Evolutionary conservation across 53 echinoderm and acorn worm genomes (phyloP), one percentile per base, ranked within the genome.

Genomic region (Henricia sp.): DNA sequence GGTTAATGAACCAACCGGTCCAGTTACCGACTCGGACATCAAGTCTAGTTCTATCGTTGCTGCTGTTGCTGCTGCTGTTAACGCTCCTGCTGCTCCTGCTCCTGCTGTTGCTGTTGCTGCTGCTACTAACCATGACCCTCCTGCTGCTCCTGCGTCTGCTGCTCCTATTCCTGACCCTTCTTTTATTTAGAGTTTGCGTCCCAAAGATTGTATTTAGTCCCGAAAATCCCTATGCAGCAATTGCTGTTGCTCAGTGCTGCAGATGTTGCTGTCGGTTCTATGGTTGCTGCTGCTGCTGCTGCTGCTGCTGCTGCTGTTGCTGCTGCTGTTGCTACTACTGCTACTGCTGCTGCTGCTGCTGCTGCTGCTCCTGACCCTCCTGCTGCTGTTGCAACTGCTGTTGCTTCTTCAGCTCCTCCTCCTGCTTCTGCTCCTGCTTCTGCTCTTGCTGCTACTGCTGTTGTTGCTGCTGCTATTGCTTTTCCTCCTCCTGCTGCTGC

Each of bases 101-200:
- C 43, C 34, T 71, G 72, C n/a, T 71, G 72, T 20, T 71, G 72
- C n/a, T 71, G 72, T n/a, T 71, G 72, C 34, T 71, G 43, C 34
- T 71, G 72, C n/a, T 71, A 46, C 8, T 71, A 46, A 71, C 14
- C 14, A 71, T 67, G 67, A n/a, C 33, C 30, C 17, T 67, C 30
- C 17, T 67, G 67, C 16, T 67, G 67, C 29, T 67, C 30, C 29
- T 67, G 67, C 29, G 6, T 44, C 44, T 44, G 44, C 44, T 44
- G 44, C 44, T 44, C 6, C 44, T 13, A 44, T 6, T 44, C 6
- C 44, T 9, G 6, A 13, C 44, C 13, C 6, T 13, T 44, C 6
- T 44, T 44, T 6, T 44, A 9, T 6, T 13, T 44, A 13, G 44
- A 9, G 44, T 13, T 44, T 6, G 6, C 13, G 6, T 13, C 13